phyloP scores from a whole-genome alignment of 1,140 invertebrate genomes.

The Brachionus sp. region DNA sequence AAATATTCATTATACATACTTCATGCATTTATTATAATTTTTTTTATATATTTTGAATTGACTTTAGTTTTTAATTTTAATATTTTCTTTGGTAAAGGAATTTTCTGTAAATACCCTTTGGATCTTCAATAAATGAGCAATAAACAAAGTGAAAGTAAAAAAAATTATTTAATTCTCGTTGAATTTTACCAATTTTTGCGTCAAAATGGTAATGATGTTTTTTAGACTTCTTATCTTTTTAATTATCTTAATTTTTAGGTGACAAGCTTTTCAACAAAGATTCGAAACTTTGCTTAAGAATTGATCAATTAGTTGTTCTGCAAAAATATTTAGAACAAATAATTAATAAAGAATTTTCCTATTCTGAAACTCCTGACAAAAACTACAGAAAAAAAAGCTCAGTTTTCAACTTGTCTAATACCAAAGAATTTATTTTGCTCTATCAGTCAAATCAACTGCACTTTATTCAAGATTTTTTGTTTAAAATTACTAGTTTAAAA shows the following conservation, averaged over 20 bases:
- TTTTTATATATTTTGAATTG: no score
- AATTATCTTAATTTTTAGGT: not conserved
- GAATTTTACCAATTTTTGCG: not conserved
- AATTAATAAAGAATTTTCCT: not conserved
- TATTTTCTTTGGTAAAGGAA: not conserved
- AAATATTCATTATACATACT: no score
- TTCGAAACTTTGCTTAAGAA: constrained; percentile 18
- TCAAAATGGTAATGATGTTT: not conserved
- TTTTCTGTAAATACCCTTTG: not conserved
- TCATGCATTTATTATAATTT: no score
- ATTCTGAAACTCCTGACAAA: not conserved
- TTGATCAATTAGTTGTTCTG: not conserved
- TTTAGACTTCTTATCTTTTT: no score
- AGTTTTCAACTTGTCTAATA: not conserved
- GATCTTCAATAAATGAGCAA: not conserved
- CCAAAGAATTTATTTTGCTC: constrained; percentile 17
- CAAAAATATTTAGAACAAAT: constrained; percentile 16
- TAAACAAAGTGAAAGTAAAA: not conserved
- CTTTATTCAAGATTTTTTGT: constrained; percentile 39
- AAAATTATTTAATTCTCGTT: constrained; percentile 5
- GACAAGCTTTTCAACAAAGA: constrained; percentile 28
- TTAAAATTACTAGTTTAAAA: constrained; percentile 25
- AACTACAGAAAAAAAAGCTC: not conserved
- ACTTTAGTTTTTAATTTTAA: not conserved
- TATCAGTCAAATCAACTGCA: constrained; percentile 20